Evolutionary conservation across 2,888 invertebrate genomes (phyloP), one percentile per base, ranked within the genome.

Genomic region (Pandemis cinnamomeana): DNA sequence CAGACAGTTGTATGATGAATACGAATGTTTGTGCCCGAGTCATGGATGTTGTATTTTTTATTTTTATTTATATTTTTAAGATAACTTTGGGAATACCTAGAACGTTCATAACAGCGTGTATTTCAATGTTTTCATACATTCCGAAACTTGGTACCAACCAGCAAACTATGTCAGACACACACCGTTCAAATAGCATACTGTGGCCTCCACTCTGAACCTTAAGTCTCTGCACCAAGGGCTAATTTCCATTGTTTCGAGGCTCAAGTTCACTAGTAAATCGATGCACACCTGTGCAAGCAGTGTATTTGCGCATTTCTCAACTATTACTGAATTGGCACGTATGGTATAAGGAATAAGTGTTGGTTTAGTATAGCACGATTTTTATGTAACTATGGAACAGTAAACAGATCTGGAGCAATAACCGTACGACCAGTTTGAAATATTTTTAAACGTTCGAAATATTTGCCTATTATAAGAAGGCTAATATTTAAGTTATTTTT

Each of bases 251-350:
- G 58, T 27, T 15, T 58, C 62, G 48, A 1, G 7, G 1, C 7
- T 4, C 27, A 10, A 69, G 27, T 73, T 73, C 66, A 60, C 64
- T 70, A 70, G 64, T 70, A 70, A 66, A 70, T 69, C 73, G 69
- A 73, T 58, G 64, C 70, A 71, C 79, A 78, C 73, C 77, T 79
- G 79, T 67, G 72, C 75, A 76, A 78, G 69, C 79, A 61, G 4
- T 46, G 71, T 77, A 74, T 79, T 79, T 77, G 75, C 76, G 46
- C 70, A 69, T 79, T 78, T 75, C 78, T 46, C 71, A 77, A 79
- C 71, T 61, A 20, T 41, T 7, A n/a, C 13, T 2, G 27, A 15
- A 63, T 63, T 42, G 15, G 7, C 11, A 44, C 13, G 42, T 41
- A 44, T 44, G 20, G 5, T 20, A 1, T n/a, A 15, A 15, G 63